These are phyloP conservation scores for Osmoderma eremita DNA, from an alignment of 2,888 invertebrate species.

Conservation along the genomic window DNA sequence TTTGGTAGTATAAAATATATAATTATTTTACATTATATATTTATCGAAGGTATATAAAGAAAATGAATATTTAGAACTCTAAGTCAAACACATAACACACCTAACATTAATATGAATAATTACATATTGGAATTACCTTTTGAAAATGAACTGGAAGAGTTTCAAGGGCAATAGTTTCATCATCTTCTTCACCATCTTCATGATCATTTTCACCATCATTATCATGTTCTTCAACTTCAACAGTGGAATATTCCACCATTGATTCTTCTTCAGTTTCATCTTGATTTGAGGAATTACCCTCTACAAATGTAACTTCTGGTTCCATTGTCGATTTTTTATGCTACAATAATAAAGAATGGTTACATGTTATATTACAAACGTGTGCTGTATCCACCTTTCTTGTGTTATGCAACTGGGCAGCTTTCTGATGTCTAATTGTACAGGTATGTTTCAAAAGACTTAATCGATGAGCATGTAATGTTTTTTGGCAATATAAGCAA, in stretches of 20 bases:
- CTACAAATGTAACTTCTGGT: slow-evolving; percentile 40
- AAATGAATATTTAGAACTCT: no score
- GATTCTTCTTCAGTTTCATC: slow-evolving; percentile 49
- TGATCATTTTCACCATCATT: slow-evolving; percentile 52
- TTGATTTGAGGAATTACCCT: slow-evolving; percentile 38
- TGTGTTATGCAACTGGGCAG: slow-evolving; percentile 59
- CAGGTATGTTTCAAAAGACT: slow-evolving; percentile 70
- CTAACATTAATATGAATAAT: not conserved
- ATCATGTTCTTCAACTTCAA: slow-evolving; percentile 48
- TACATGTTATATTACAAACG: not conserved
- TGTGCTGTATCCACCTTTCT: slow-evolving; percentile 53
- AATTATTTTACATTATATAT: not conserved
- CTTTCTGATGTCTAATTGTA: slow-evolving; percentile 69
- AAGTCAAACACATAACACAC: no score
- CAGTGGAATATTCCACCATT: slow-evolving; percentile 44
- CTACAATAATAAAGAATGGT: slow-evolving; percentile 33
- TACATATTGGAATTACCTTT: slow-evolving; percentile 48
- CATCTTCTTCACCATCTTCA: slow-evolving; percentile 55
- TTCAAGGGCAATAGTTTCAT: slow-evolving; percentile 50
- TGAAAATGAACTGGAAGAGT: slow-evolving; percentile 50
- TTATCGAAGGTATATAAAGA: no score
- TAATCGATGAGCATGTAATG: slow-evolving; percentile 69
- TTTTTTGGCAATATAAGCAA: slow-evolving; percentile 69
- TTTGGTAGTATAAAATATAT: not conserved
- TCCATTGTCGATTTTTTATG: slow-evolving; percentile 40